Evolutionary conservation across 2,113 vertebrate species (phyloP), one percentile per base, ranked within the genome.

Genomic region (Callorhinus ursinus): DNA sequence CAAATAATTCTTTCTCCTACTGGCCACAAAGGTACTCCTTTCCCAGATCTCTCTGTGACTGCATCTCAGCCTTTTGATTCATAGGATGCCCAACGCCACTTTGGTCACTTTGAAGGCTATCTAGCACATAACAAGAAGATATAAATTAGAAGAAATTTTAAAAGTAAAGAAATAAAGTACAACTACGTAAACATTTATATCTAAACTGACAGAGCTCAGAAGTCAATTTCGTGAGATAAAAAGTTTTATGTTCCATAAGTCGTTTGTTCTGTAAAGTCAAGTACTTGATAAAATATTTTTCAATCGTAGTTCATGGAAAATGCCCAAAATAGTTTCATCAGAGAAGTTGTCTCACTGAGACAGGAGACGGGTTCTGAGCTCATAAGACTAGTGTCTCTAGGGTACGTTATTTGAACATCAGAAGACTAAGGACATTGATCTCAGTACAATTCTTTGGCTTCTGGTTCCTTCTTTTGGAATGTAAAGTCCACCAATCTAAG

Each of bases 211-310:
- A 12, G 93, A 93, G 11, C 18, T 69, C 24, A 89, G 42, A 95
- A 79, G 46, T 65, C 82, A 96, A 88, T 89, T 96, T 65, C 93
- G 24, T 95, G 24, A 69, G 89, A 94, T 77, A 86, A 12, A 51
- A 97, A 91, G 13, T 88, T 61, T 71, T 82, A 71, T 81, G 15
- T 74, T 81, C 4, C 9, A 61, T 14, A 33, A 12, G 5, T 36
- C 76, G 15, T 85, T 90, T n/a, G 86, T 67, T 95, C 65, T 76
- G 18, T 65, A 88, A 51, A 88, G 16, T 81, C 28, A 53, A 90
- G 2, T 71, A 16, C 65, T 90, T 67, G 57, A 71, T 69, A 76
- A 77, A 81, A 85, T 81, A 72, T 61, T 89, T 88, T 96, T 49
- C 4, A 93, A 24, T 12, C 2, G 67, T 12, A 77, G 11, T 31